phyloP scores from a whole-genome alignment of 2,113 vertebrate species.

The Condylura cristata region DNA sequence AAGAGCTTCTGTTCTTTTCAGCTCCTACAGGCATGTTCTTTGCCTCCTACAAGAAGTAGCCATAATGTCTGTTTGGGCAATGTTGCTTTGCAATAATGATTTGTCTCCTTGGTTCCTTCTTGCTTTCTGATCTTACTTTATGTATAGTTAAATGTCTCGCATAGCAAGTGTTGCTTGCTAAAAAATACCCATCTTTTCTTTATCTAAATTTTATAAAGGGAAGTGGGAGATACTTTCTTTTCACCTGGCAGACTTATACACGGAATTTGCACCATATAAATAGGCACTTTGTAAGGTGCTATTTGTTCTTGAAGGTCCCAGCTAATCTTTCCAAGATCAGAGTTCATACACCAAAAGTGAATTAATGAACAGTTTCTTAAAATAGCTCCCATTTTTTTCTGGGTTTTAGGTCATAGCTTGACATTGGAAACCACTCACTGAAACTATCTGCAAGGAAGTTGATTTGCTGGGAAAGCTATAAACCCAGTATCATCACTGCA shows the following conservation, averaged over 20 bases:
- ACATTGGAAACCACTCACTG: background rate
- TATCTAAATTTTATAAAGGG: background rate
- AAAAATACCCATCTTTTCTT: constrained; percentile 1
- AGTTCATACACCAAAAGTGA: background rate
- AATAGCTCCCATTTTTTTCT: background rate
- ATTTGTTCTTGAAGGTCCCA: background rate
- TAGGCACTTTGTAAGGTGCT: background rate
- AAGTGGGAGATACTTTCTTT: background rate
- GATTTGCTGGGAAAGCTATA: background rate
- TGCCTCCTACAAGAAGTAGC: background rate
- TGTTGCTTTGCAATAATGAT: background rate
- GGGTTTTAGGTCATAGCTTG: background rate
- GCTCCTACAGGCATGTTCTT: background rate
- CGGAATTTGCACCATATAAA: background rate
- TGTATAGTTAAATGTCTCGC: background rate
- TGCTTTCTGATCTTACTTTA: constrained; percentile 22
- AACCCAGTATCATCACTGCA: background rate
- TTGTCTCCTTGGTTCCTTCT: background rate
- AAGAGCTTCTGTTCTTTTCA: background rate
- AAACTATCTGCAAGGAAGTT: background rate
- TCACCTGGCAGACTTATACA: background rate
- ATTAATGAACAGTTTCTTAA: background rate
- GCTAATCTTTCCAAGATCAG: background rate
- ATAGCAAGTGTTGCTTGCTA: background rate
- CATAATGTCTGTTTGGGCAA: background rate